phyloP scores from a whole-genome alignment of 2,797 vertebrate species.

The Botia almorhae region DNA sequence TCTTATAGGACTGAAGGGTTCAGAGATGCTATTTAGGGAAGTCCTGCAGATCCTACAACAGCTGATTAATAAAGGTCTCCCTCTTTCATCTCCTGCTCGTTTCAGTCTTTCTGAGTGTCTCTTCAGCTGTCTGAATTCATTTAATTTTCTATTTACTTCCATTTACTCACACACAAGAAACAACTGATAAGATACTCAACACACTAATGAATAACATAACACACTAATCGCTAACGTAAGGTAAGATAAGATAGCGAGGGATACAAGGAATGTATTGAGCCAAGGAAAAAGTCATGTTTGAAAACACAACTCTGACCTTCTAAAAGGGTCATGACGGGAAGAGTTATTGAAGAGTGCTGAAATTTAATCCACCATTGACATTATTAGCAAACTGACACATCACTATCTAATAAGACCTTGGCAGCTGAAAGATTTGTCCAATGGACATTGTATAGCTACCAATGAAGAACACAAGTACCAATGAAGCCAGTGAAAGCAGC shows the following conservation, averaged over 20 bases:
- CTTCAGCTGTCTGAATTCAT: background rate
- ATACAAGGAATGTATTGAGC: background rate
- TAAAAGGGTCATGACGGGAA: background rate
- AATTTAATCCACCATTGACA: background rate
- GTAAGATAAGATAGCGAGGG: background rate
- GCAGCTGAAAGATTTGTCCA: background rate
- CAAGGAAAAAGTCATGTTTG: background rate
- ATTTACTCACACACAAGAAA: background rate
- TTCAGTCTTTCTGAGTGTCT: conserved; percentile 13
- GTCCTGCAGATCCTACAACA: conserved; percentile 62
- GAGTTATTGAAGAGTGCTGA: conserved; percentile 20
- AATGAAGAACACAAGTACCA: background rate
- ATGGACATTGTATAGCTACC: background rate
- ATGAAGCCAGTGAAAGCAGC: background rate
- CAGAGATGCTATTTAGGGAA: conserved; percentile 64
- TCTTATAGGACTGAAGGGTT: conserved; percentile 52
- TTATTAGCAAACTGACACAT: background rate
- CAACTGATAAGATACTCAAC: background rate
- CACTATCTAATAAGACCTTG: background rate
- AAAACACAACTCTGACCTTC: conserved; percentile 20
- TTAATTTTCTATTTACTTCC: background rate
- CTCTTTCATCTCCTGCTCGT: conserved; percentile 10
- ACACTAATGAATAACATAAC: background rate
- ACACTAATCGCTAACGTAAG: background rate
- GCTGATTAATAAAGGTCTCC: conserved; percentile 63